A percentile compares a stretch with the other conserved stretches of the same genome.
These are phyloP conservation scores for Glyptemys insculpta DNA, from an alignment of 2,797 vertebrate species.

Conservation along the genomic window DNA sequence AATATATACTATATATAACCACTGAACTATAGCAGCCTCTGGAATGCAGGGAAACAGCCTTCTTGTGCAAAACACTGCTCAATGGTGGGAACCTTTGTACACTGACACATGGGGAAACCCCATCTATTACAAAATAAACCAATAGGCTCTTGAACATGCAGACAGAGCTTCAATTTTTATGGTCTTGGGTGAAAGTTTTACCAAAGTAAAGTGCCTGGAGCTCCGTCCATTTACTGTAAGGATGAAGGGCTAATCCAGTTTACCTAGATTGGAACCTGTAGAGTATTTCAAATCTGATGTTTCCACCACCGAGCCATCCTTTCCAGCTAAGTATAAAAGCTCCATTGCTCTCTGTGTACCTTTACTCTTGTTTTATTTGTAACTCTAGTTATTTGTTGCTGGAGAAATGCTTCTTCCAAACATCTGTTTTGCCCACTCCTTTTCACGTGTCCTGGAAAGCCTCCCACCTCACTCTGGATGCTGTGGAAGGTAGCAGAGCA, in stretches of 20 bases:
- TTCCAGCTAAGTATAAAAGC: neutral
- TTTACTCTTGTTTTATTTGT: neutral
- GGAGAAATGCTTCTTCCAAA: neutral
- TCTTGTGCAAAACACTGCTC: constrained; percentile 26
- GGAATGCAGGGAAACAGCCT: neutral
- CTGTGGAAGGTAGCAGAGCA: neutral
- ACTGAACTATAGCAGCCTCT: constrained; percentile 40
- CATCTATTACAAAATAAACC: constrained; percentile 38
- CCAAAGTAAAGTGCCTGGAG: neutral
- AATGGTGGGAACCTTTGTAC: neutral
- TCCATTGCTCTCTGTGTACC: neutral
- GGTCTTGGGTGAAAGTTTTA: constrained; percentile 14
- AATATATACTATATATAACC: constrained; percentile 14
- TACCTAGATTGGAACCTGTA: neutral
- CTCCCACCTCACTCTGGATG: neutral
- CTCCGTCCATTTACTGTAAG: neutral
- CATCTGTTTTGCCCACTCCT: neutral
- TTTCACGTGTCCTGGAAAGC: neutral
- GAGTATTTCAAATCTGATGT: neutral
- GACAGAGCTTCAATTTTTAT: constrained; percentile 16
- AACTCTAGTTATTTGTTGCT: neutral
- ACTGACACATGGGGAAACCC: neutral
- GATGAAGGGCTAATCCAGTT: constrained; percentile 25
- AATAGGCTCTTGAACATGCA: neutral
- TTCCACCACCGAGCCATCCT: neutral